phyloP scores from a whole-genome alignment of 1,140 invertebrate genomes.

The Cydia pomonella region DNA sequence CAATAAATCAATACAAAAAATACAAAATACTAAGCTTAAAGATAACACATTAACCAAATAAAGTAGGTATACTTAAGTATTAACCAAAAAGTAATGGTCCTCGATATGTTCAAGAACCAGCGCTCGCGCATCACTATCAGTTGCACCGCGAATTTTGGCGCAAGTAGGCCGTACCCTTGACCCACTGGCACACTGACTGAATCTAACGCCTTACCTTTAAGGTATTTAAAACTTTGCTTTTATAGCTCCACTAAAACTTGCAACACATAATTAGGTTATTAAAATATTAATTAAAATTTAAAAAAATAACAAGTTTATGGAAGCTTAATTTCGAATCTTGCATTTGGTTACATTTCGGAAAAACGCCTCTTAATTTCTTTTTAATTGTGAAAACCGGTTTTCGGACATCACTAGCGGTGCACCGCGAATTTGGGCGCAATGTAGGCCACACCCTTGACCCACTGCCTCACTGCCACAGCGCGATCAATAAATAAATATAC shows the following conservation, averaged over 20 bases:
- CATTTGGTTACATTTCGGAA: background rate
- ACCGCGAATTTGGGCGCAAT: conserved; percentile 1
- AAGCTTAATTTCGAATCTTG: background rate
- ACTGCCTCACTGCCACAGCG: conserved; percentile 68
- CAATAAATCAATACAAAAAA: too few species aligned
- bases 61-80: too few species aligned
- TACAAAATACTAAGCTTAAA: too few species aligned
- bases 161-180: conserved; percentile 77
- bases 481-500: conserved; percentile 80
- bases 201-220: conserved; percentile 13
- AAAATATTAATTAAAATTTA: background rate
- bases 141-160: conserved; percentile 74
- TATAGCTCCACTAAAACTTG: background rate
- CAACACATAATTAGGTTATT: background rate
- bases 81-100: too few species aligned
- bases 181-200: conserved; percentile 43
- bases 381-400: background rate
- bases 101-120: conserved; percentile 2
- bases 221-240: background rate
- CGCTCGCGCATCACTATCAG: conserved; percentile 54
- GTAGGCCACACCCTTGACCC: conserved; percentile 40
- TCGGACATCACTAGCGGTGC: background rate
- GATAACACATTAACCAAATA: too few species aligned
- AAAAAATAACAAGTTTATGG: background rate
- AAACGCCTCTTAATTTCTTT: background rate